phyloP scores from a whole-genome alignment of 2,888 invertebrate genomes.

The Caenorhabditis wallacei region DNA sequence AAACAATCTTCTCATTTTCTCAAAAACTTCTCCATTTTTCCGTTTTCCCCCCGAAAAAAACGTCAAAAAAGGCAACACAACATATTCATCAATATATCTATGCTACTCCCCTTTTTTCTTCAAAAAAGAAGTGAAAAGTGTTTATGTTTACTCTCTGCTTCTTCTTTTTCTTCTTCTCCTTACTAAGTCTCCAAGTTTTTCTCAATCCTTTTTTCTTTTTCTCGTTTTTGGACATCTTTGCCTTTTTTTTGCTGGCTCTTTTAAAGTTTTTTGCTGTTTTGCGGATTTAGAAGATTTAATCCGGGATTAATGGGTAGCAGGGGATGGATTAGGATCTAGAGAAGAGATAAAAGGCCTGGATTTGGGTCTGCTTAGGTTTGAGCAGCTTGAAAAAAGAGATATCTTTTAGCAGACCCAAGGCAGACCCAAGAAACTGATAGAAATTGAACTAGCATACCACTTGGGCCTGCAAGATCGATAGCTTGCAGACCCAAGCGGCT shows the following conservation, averaged over 20 bases:
- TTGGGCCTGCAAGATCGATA: too few species aligned
- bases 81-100: conserved; percentile 32
- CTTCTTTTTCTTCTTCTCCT: conserved; percentile 6
- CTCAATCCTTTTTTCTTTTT: background rate
- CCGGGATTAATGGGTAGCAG: too few species aligned
- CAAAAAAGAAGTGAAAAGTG: conserved; percentile 3
- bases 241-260: background rate
- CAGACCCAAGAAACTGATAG: too few species aligned
- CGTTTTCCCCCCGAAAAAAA: background rate
- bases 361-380: too few species aligned
- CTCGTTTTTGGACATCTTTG: conserved; percentile 4
- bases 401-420: too few species aligned
- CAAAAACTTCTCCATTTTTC: background rate
- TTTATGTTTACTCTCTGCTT: conserved; percentile 20
- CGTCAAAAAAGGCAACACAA: background rate
- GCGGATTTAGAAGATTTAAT: background rate
- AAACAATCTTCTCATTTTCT: conserved; percentile 4
- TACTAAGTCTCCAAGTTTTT: conserved; percentile 4
- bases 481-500: too few species aligned
- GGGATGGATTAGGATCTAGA: too few species aligned
- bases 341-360: too few species aligned
- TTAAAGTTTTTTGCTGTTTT: background rate
- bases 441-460: too few species aligned
- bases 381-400: too few species aligned
- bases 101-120: background rate